phyloP scores from a whole-genome alignment of 2,888 invertebrate species.

The Drosophila demipolita region DNA sequence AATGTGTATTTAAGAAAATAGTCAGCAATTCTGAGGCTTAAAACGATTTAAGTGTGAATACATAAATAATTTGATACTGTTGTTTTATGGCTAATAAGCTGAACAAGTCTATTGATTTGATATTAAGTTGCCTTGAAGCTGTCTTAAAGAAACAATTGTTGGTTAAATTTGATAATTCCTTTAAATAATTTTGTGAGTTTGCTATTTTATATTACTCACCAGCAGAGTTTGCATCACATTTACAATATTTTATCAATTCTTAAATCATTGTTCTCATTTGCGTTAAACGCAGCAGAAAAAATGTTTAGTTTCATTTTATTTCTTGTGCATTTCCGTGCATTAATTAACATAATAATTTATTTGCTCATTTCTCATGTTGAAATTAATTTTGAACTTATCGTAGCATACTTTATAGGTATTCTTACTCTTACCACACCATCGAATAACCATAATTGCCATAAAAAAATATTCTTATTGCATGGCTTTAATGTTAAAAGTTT shows the following conservation, averaged over 20 bases:
- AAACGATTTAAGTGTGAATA: neutral
- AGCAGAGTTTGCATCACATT: neutral
- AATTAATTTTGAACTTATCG: slow-evolving; percentile 7
- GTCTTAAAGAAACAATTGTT: neutral
- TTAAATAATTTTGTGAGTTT: neutral
- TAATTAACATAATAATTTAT: neutral
- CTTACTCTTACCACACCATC: slow-evolving; percentile 8
- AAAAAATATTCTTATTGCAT: slow-evolving; percentile 1
- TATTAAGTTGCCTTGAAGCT: neutral
- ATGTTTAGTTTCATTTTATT: neutral
- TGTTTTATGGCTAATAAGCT: neutral
- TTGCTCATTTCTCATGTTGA: neutral
- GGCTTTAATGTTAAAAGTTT: slow-evolving; percentile 44
- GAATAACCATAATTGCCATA: slow-evolving; percentile 25
- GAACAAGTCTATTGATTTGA: neutral
- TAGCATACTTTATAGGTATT: slow-evolving; percentile 24
- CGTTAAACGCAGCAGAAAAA: neutral
- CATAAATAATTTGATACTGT: neutral
- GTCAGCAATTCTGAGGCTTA: slow-evolving; percentile 2
- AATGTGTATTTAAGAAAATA: slow-evolving; percentile 20
- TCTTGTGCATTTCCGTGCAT: neutral
- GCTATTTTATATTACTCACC: neutral
- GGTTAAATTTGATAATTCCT: neutral
- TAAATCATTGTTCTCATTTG: neutral
- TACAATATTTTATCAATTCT: neutral